Conservation (phyloP, 2,888 invertebrate species). For the Rhimphoctona megacephalus region DNA sequence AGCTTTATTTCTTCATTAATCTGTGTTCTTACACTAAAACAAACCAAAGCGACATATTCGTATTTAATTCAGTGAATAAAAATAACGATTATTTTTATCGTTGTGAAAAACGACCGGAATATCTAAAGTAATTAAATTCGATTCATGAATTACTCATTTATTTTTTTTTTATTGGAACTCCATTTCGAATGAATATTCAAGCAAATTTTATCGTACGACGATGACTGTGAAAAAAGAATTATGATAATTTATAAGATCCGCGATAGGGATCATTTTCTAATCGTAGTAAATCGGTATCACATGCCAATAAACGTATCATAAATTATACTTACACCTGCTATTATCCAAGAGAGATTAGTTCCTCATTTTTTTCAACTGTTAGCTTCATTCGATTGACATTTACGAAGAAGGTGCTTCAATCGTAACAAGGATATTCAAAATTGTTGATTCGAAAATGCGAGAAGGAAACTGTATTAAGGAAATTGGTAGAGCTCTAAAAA, state of each 20-base stretch:
- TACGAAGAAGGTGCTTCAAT: neutral
- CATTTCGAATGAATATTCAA: neutral
- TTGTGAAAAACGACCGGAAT: neutral
- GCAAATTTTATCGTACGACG: neutral
- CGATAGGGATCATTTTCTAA: constrained; percentile 46
- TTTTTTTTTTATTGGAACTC: neutral
- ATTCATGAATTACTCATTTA: neutral
- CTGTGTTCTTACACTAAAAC: neutral
- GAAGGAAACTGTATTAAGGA: neutral
- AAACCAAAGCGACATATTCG: neutral
- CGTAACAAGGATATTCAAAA: neutral
- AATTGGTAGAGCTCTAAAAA: neutral
- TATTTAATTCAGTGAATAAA: neutral
- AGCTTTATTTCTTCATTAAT: neutral
- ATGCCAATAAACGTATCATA: constrained; percentile 20
- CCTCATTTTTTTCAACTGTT: constrained; percentile 1
- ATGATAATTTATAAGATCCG: constrained; percentile 40
- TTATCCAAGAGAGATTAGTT: constrained; percentile 48
- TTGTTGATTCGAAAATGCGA: no score
- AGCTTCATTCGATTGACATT: neutral
- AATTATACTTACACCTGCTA: constrained; percentile 52
- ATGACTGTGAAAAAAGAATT: constrained; percentile 34
- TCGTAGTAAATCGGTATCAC: constrained; percentile 39
- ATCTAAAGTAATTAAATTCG: neutral
- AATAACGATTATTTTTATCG: no score